Percentiles rank a stretch among this genome's conserved stretches.
These are phyloP conservation scores for Microctenopoma lineatum DNA, from an alignment of 2,797 vertebrate species.

Conservation along the genomic window DNA sequence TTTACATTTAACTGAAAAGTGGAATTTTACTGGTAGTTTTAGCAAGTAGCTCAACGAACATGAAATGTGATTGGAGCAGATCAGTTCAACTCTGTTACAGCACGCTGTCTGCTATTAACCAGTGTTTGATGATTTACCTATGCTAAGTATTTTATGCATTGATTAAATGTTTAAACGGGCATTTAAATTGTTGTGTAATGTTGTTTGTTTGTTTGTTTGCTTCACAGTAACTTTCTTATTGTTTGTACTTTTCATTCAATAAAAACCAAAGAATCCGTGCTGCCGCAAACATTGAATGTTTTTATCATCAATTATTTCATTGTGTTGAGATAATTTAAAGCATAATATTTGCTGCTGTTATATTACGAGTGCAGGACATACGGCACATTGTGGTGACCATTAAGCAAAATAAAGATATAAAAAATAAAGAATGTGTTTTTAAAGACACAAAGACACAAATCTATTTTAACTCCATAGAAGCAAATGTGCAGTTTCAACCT, in stretches of 20 bases:
- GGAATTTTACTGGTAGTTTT: not conserved
- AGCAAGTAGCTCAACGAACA: not conserved
- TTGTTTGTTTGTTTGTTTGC: slow-evolving; percentile 43
- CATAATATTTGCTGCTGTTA: not conserved
- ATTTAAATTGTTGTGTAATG: slow-evolving; percentile 9
- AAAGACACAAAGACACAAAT: too few species aligned
- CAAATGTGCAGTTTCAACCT: too few species aligned
- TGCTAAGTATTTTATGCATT: slow-evolving; percentile 32
- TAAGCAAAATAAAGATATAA: too few species aligned
- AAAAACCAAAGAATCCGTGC: slow-evolving; percentile 26
- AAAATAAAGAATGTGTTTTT: too few species aligned
- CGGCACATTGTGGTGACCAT: not conserved
- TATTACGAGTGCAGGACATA: not conserved
- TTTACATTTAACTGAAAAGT: slow-evolving; percentile 9
- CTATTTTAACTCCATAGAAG: too few species aligned
- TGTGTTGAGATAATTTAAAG: too few species aligned
- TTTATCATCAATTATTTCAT: not conserved
- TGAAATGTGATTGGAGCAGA: slow-evolving; percentile 4
- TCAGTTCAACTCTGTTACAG: slow-evolving; percentile 51
- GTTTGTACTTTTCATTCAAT: slow-evolving; percentile 38
- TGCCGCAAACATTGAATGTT: not conserved
- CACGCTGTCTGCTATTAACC: not conserved
- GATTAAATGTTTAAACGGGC: not conserved
- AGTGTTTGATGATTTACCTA: not conserved
- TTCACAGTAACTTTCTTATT: slow-evolving; percentile 22